Conservation (phyloP, 1,140 invertebrate genomes). For the Apis cerana region DNA sequence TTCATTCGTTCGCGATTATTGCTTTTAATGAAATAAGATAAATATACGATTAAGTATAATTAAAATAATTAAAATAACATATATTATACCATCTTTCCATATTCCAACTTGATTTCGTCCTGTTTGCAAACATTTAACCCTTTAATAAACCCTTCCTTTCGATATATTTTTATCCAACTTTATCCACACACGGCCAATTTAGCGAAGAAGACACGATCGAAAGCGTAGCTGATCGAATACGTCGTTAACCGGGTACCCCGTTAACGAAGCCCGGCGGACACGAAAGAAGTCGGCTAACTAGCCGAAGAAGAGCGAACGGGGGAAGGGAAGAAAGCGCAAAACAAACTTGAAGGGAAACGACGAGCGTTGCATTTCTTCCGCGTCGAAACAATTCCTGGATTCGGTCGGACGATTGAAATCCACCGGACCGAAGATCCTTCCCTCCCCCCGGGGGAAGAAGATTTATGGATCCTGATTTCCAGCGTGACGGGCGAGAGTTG, state of each 20-base stretch:
- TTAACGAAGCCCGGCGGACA: constrained; percentile 26
- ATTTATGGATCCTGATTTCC: constrained; percentile 8
- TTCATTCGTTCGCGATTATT: no score
- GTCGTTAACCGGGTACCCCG: constrained; percentile 28
- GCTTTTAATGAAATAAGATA: no score
- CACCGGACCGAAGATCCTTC: not conserved
- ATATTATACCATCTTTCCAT: no score
- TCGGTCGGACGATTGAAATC: constrained; percentile 23
- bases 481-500: no score
- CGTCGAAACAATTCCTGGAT: constrained; percentile 24
- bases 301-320: constrained; percentile 12
- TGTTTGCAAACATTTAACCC: no score
- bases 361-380: constrained; percentile 29
- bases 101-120: no score
- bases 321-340: constrained; percentile 12
- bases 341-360: constrained; percentile 36
- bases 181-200: constrained; percentile 14
- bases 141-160: no score
- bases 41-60: no score
- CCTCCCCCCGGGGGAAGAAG: not conserved
- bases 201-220: not conserved
- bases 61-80: no score
- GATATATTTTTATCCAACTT: constrained; percentile 15
- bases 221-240: constrained; percentile 23
- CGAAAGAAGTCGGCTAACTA: constrained; percentile 38